Percentiles rank a stretch among this genome's conserved stretches.
These are phyloP conservation scores for Dynastes maya DNA, from an alignment of 2,888 invertebrate species.

Conservation along the genomic window DNA sequence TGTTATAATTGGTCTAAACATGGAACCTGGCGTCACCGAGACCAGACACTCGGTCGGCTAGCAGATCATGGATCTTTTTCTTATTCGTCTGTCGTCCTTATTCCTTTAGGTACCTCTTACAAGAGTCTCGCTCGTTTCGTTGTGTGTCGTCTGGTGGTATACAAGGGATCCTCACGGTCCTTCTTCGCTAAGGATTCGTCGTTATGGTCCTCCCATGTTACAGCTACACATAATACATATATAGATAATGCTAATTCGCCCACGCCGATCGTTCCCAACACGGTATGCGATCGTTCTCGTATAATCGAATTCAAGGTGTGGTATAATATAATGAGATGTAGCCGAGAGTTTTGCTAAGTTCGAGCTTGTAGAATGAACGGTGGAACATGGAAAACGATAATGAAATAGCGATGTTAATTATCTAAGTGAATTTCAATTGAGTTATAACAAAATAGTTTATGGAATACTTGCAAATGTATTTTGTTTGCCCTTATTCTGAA, in stretches of 20 bases:
- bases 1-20: conserved; percentile 72
- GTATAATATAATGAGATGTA: conserved; percentile 8
- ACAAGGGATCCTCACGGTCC: conserved; percentile 58
- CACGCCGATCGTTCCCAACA: conserved; percentile 41
- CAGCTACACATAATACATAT: conserved; percentile 18
- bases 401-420: no score
- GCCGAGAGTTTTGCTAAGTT: not conserved
- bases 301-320: conserved; percentile 22
- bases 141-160: conserved; percentile 52
- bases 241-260: conserved; percentile 52
- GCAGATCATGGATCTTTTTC: conserved; percentile 56
- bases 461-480: no score
- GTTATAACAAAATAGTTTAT: no score
- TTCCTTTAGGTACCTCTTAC: conserved; percentile 51
- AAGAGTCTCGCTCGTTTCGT: conserved; percentile 51
- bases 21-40: conserved; percentile 69
- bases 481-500: no score
- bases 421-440: no score
- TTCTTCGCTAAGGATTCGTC: conserved; percentile 59
- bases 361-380: no score
- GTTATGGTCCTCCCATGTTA: conserved; percentile 46
- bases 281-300: conserved; percentile 11
- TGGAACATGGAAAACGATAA: no score
- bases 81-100: conserved; percentile 37
- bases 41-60: conserved; percentile 65